These are phyloP conservation scores for Acanthis flammea DNA, from an alignment of 2,797 vertebrate species.

Conservation along the genomic window DNA sequence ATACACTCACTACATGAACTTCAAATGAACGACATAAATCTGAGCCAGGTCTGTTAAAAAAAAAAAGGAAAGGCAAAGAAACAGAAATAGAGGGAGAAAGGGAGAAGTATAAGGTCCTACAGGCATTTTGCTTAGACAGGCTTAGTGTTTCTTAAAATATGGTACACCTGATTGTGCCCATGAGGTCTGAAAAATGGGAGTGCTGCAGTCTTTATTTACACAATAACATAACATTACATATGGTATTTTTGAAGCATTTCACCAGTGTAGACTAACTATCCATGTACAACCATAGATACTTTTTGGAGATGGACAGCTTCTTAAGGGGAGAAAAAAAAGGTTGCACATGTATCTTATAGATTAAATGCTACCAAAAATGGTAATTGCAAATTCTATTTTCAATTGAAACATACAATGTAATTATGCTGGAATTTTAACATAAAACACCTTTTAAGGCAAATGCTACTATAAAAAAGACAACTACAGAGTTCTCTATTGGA, in stretches of 20 bases:
- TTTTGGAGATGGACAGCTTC: neutral
- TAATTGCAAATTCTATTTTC: neutral
- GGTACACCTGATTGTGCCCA: neutral
- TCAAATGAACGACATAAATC: constrained; percentile 23
- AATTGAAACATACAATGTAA: neutral
- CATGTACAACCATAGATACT: neutral
- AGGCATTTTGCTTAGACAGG: neutral
- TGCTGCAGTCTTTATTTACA: neutral
- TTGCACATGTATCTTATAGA: neutral
- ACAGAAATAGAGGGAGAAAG: neutral
- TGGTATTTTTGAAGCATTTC: neutral
- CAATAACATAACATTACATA: neutral
- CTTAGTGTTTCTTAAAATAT: constrained; percentile 32
- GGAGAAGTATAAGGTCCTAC: neutral
- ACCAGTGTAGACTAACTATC: neutral
- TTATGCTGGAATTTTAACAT: neutral
- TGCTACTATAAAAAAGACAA: neutral
- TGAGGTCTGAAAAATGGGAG: neutral
- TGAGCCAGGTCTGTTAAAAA: neutral
- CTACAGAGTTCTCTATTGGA: neutral
- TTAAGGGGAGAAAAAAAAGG: neutral
- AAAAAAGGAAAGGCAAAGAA: neutral
- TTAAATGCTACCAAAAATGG: neutral
- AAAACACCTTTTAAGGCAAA: neutral
- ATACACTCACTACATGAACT: constrained; percentile 6